A percentile compares a stretch with the other conserved stretches of the same genome.
Conservation (phyloP, 2,888 invertebrate species). For the Tipula helvola region DNA sequence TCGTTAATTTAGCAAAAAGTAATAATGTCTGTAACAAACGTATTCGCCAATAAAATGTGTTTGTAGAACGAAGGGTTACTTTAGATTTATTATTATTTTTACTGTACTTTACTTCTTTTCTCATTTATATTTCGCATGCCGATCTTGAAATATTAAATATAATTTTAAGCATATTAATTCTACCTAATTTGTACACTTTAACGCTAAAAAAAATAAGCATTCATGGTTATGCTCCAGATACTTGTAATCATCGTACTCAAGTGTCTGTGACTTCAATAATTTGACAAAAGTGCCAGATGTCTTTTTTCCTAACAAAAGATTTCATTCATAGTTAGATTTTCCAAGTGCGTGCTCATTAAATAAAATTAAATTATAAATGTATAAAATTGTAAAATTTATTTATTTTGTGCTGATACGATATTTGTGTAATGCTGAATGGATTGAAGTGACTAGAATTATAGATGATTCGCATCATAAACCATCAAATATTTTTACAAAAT, state of each 20-base stretch:
- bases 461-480: not conserved
- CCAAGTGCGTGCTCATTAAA: not conserved
- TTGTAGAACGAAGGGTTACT: too few relatives aligned
- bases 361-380: not conserved
- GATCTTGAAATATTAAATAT: not conserved
- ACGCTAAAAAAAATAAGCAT: not conserved
- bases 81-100: too few relatives aligned
- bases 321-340: not conserved
- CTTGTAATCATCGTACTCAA: not conserved
- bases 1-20: too few relatives aligned
- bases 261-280: not conserved
- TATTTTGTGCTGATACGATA: not conserved
- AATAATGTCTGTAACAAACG: too few relatives aligned
- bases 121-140: too few relatives aligned
- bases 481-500: not conserved
- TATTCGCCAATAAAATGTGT: too few relatives aligned
- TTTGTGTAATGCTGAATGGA: not conserved
- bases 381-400: not conserved
- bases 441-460: not conserved
- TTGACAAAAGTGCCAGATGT: not conserved
- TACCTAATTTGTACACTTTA: not conserved
- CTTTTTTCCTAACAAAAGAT: not conserved
- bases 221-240: not conserved
- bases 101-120: too few relatives aligned
- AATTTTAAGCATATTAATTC: not conserved